These are phyloP conservation scores for Oreochromis niloticus DNA, from an alignment of 2,113 vertebrate species.

Conservation along the genomic window DNA sequence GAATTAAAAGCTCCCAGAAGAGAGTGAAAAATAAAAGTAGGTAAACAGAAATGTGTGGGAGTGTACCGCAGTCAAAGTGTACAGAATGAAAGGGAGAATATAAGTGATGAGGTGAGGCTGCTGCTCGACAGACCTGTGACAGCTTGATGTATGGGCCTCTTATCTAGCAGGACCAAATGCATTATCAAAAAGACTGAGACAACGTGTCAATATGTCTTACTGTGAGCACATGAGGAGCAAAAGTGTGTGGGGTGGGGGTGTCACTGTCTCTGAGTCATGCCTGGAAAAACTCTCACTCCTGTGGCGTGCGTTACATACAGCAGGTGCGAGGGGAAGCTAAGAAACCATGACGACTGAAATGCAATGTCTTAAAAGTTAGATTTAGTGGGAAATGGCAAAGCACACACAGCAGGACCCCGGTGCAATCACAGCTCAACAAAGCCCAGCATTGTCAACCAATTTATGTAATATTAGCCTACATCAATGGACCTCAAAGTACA, in stretches of 20 bases:
- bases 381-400: conserved; percentile 9
- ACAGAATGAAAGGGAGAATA: background rate
- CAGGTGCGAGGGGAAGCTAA: background rate
- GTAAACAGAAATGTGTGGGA: background rate
- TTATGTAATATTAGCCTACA: conserved; percentile 1
- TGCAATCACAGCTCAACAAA: conserved; percentile 1
- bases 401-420: background rate
- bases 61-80: background rate
- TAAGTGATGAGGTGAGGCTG: conserved; percentile 40
- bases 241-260: background rate
- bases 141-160: conserved; percentile 43
- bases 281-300: conserved; percentile 11
- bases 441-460: background rate
- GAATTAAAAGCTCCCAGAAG: background rate
- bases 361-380: conserved; percentile 21
- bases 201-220: conserved; percentile 45
- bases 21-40: conserved; percentile 14
- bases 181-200: conserved; percentile 51
- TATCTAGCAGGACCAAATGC: conserved; percentile 34
- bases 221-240: conserved; percentile 34
- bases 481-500: background rate
- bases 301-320: background rate
- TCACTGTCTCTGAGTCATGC: conserved; percentile 26
- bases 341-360: conserved; percentile 24
- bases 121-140: conserved; percentile 34